Conservation (phyloP, 2,888 invertebrate genomes). For the Mesorhabditis sp. region DNA sequence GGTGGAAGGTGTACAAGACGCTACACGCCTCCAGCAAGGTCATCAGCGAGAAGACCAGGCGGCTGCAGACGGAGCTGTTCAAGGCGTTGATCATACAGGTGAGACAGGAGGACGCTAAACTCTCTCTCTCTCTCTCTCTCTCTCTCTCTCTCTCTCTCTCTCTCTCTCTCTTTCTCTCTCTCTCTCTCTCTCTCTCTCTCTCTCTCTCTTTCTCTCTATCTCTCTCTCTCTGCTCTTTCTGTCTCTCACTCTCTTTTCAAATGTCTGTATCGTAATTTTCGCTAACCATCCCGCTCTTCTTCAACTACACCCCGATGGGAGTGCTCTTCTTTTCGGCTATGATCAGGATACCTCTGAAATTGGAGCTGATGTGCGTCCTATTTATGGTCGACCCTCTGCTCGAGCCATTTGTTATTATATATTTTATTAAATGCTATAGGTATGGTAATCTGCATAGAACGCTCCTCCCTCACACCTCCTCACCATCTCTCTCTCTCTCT, state of each 20-base stretch:
- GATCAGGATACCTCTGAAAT: background rate
- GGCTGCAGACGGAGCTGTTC: background rate
- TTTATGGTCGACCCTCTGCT: background rate
- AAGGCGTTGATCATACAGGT: background rate
- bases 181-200: too few relatives aligned
- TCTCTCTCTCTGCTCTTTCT: too few relatives aligned
- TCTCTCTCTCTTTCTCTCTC: too few relatives aligned
- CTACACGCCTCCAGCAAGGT: background rate
- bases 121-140: background rate
- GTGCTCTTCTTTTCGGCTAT: background rate
- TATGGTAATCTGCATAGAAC: background rate
- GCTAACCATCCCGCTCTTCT: constrained; percentile 1
- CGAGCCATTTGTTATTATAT: background rate
- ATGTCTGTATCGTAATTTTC: background rate
- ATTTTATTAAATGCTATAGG: background rate
- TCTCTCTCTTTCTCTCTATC: too few relatives aligned
- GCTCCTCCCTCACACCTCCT: too few relatives aligned
- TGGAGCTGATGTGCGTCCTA: background rate
- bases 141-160: too few relatives aligned
- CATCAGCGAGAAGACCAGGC: background rate
- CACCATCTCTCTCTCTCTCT: too few relatives aligned
- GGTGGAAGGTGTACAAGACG: background rate
- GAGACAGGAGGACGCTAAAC: background rate
- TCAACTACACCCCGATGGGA: background rate
- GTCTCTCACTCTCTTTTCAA: background rate